Conservation (phyloP, 2,113 vertebrate genomes). For the Microtus ochrogaster region DNA sequence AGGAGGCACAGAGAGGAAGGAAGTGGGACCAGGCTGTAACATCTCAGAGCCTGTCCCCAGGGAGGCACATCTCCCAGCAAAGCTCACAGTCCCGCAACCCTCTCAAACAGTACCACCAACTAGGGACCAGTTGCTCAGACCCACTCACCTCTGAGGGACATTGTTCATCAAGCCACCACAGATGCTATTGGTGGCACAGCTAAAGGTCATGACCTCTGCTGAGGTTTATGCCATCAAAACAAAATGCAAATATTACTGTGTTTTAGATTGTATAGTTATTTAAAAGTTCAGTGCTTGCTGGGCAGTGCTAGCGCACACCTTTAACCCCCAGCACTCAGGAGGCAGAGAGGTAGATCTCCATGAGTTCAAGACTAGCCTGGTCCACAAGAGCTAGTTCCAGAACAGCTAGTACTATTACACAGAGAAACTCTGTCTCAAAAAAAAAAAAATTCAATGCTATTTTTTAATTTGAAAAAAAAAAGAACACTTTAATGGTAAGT, state of each 20-base stretch:
- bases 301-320: no score
- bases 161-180: not conserved
- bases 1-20: not conserved
- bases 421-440: no score
- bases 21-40: not conserved
- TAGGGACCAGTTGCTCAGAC: not conserved
- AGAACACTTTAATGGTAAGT: not conserved
- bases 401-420: no score
- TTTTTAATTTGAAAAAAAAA: slow-evolving; percentile 24
- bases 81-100: not conserved
- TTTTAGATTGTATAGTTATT: not conserved
- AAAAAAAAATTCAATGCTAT: not conserved
- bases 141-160: not conserved
- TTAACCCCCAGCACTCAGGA: no score
- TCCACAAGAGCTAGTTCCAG: no score
- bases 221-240: not conserved
- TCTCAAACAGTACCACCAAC: not conserved
- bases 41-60: not conserved
- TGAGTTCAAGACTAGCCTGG: no score
- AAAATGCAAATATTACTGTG: not conserved
- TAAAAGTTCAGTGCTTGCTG: not conserved
- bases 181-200: not conserved
- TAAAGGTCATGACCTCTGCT: not conserved
- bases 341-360: no score
- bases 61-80: not conserved